These are phyloP conservation scores for Catostylus mosaicus DNA, from an alignment of 30 jellyfish, hydroid and myxozoan species.

Conservation along the genomic window DNA sequence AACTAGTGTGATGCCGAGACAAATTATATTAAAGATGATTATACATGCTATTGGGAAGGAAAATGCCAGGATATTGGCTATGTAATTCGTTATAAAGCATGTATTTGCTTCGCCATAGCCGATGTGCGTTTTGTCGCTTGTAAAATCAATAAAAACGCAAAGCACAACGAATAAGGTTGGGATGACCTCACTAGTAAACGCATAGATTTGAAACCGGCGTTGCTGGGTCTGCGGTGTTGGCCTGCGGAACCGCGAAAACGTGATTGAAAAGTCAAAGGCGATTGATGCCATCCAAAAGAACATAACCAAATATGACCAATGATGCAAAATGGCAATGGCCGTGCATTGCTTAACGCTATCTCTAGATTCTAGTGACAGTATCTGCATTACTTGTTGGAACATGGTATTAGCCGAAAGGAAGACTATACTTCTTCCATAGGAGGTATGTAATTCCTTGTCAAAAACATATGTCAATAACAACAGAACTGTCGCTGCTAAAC, in stretches of 20 bases:
- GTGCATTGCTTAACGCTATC: constrained; percentile 5
- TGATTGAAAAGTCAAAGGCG: constrained; percentile 41
- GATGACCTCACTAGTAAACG: background rate
- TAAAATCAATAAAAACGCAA: constrained; percentile 39
- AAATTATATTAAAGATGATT: constrained; percentile 32
- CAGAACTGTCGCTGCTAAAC: constrained; percentile 20
- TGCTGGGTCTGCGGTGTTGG: constrained; percentile 24
- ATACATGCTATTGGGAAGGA: constrained; percentile 37
- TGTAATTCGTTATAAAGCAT: constrained; percentile 47
- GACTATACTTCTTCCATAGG: constrained; percentile 44
- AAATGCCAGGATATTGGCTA: constrained; percentile 43
- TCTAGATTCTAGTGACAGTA: constrained; percentile 17
- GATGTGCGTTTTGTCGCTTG: background rate
- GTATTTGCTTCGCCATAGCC: constrained; percentile 51
- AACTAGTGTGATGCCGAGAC: constrained; percentile 31
- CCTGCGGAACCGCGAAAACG: constrained; percentile 38
- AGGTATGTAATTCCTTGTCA: constrained; percentile 47
- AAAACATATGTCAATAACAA: constrained; percentile 20
- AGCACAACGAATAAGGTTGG: constrained; percentile 29
- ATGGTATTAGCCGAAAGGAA: constrained; percentile 42
- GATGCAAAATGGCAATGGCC: constrained; percentile 38
- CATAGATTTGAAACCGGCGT: constrained; percentile 44
- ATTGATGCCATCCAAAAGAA: constrained; percentile 68
- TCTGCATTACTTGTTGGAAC: constrained; percentile 31
- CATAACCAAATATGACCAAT: constrained; percentile 56